Percentiles rank a stretch among this genome's conserved stretches.
phyloP scores from a whole-genome alignment of 1,140 invertebrate species.

The Hetaerina americana region DNA sequence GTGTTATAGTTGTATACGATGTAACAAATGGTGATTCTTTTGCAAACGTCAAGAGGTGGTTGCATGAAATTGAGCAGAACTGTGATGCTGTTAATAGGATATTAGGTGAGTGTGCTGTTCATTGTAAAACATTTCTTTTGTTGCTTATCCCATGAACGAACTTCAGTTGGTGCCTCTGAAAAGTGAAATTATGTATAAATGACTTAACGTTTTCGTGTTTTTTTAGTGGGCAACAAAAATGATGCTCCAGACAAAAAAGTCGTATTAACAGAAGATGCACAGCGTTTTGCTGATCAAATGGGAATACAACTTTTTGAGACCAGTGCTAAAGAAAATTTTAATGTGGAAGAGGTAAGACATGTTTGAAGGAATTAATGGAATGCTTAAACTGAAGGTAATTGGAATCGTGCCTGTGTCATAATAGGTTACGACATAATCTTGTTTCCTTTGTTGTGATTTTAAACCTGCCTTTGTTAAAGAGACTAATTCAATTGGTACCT shows the following conservation, averaged over 20 bases:
- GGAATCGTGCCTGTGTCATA: no score
- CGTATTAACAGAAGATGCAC: constrained; percentile 91
- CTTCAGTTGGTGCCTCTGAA: no score
- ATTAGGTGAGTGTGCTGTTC: constrained; percentile 52
- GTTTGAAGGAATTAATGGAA: background rate
- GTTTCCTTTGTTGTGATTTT: no score
- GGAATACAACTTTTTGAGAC: constrained; percentile 95
- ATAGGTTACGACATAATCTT: no score
- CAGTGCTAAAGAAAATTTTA: constrained; percentile 97
- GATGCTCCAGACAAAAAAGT: constrained; percentile 95
- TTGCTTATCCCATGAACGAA: no score
- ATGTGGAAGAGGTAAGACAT: constrained; percentile 84
- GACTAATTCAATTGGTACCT: no score
- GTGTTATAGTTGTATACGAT: constrained; percentile 98
- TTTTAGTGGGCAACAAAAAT: constrained; percentile 96
- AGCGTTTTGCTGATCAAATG: constrained; percentile 94
- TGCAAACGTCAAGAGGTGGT: constrained; percentile 94
- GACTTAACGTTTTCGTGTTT: no score
- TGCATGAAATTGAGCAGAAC: constrained; percentile 98
- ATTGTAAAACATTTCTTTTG: background rate
- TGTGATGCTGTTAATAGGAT: constrained; percentile 99
- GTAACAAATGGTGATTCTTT: constrained; percentile 98
- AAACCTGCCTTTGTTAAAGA: no score
- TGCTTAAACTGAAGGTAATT: no score
- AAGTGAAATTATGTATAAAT: no score